phyloP scores from a whole-genome alignment of 1,140 invertebrate species.

The Leptestheria dahalacensis region DNA sequence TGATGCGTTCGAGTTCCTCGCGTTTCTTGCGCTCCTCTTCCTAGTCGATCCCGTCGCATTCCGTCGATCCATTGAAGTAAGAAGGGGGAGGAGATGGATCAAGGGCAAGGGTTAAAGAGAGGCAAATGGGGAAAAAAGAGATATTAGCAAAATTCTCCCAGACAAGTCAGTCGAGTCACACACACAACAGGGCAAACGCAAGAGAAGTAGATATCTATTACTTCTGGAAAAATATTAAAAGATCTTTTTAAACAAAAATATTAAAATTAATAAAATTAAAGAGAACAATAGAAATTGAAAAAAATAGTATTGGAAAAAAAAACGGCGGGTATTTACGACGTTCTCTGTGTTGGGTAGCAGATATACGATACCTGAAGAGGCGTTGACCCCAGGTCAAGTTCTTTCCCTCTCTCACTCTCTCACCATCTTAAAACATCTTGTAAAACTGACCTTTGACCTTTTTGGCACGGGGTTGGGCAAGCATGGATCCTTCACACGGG shows the following conservation, averaged over 20 bases:
- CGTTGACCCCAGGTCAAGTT: background rate
- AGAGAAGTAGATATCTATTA: too few species aligned
- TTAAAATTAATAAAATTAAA: background rate
- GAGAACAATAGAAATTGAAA: background rate
- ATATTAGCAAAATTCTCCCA: background rate
- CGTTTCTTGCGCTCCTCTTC: conserved; percentile 89
- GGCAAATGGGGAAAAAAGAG: background rate
- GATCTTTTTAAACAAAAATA: too few species aligned
- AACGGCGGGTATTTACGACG: background rate
- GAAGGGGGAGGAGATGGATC: conserved; percentile 3
- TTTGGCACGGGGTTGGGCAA: too few species aligned
- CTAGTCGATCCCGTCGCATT: conserved; percentile 33
- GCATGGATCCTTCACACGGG: background rate
- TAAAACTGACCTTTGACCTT: background rate
- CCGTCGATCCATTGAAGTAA: background rate
- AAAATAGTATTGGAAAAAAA: background rate
- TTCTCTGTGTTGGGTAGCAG: background rate
- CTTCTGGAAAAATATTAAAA: too few species aligned
- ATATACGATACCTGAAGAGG: background rate
- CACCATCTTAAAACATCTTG: background rate
- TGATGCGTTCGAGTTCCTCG: conserved; percentile 84
- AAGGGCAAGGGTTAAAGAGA: conserved; percentile 3
- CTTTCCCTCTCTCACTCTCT: too few species aligned
- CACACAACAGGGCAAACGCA: too few species aligned
- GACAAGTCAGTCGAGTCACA: too few species aligned